Conservation (phyloP, 2,888 invertebrate species). For the Liopterus haemorrhoidalis region DNA sequence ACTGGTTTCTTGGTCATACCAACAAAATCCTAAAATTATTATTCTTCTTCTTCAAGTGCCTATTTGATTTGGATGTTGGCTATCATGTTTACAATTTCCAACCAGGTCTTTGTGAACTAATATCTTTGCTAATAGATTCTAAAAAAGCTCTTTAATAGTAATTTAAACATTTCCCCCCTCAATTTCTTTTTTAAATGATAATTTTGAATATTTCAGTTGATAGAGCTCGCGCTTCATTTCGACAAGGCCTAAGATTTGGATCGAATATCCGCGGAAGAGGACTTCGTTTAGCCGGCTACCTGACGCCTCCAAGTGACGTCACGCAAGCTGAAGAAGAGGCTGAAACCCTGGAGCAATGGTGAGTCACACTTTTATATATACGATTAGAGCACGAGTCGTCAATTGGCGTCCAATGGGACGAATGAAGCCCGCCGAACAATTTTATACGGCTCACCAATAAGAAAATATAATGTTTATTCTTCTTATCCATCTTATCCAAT, state of each 20-base stretch:
- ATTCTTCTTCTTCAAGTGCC: neutral
- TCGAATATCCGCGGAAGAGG: conserved; percentile 50
- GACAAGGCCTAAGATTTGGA: conserved; percentile 52
- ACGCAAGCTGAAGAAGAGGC: conserved; percentile 58
- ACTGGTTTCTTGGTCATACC: too few species aligned
- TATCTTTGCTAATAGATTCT: too few species aligned
- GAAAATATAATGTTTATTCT: too few species aligned
- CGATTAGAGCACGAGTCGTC: too few species aligned
- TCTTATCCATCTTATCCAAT: too few species aligned
- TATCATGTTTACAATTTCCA: too few species aligned
- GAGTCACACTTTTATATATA: conserved; percentile 23
- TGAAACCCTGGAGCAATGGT: conserved; percentile 47
- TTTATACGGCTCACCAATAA: too few species aligned
- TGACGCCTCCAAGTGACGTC: conserved; percentile 57
- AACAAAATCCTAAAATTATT: neutral
- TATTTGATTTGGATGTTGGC: neutral
- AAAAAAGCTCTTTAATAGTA: too few species aligned
- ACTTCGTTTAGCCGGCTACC: conserved; percentile 52
- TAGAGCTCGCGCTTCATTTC: conserved; percentile 60
- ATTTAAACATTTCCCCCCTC: conserved; percentile 5
- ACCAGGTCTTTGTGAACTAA: too few species aligned
- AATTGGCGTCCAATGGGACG: too few species aligned
- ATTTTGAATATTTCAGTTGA: conserved; percentile 54
- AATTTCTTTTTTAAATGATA: neutral
- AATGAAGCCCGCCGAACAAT: too few species aligned